Percentiles rank a stretch among this genome's conserved stretches.
Evolutionary conservation across 2,888 invertebrate genomes (phyloP).

Genomic region (Caradrina kadenii): DNA sequence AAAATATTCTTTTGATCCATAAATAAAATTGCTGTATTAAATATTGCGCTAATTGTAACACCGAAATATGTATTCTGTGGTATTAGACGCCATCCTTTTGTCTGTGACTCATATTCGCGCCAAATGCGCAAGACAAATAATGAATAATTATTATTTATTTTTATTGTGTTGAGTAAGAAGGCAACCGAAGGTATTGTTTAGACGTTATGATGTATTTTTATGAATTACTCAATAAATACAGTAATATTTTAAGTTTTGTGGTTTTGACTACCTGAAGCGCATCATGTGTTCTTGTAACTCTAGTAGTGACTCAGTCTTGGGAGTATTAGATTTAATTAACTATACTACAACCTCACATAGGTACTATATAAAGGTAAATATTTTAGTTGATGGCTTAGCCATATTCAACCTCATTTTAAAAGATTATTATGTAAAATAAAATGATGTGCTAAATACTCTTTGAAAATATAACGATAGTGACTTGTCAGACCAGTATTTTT

Average conservation of each 20-base stretch:
- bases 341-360: too few species aligned
- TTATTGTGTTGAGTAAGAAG: not conserved
- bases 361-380: too few species aligned
- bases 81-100: slow-evolving; percentile 26
- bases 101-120: slow-evolving; percentile 58
- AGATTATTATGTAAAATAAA: too few species aligned
- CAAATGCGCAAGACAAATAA: slow-evolving; percentile 35
- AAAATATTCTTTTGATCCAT: slow-evolving; percentile 46
- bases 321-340: too few species aligned
- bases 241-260: slow-evolving; percentile 1
- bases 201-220: slow-evolving; percentile 29
- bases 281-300: slow-evolving; percentile 22
- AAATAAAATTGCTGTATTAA: slow-evolving; percentile 34
- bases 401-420: too few species aligned
- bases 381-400: too few species aligned
- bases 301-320: not conserved
- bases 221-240: slow-evolving; percentile 29
- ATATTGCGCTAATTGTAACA: slow-evolving; percentile 29
- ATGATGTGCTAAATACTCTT: too few species aligned
- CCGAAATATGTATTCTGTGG: slow-evolving; percentile 7
- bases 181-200: not conserved
- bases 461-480: too few species aligned
- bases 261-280: not conserved
- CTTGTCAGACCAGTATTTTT: too few species aligned
- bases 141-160: slow-evolving; percentile 43